These are phyloP conservation scores for Hypomesus transpacificus DNA, from an alignment of 2,113 vertebrate genomes.

Conservation along the genomic window DNA sequence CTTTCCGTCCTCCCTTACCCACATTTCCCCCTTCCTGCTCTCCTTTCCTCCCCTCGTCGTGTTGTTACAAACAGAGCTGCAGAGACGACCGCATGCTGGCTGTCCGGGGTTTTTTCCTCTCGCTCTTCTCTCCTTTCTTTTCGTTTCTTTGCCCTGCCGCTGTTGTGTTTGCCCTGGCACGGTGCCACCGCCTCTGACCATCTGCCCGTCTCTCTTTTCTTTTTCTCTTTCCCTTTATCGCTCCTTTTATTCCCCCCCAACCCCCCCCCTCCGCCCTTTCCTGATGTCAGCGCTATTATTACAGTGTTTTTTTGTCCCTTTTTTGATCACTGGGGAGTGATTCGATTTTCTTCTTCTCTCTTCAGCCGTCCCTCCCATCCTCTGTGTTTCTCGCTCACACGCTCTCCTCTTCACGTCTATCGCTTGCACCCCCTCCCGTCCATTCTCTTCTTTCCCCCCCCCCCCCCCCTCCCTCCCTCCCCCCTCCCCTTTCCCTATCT, in stretches of 20 bases:
- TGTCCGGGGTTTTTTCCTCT: neutral
- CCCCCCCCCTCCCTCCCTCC: neutral
- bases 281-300: conserved; percentile 24
- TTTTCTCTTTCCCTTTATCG: conserved; percentile 8
- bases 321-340: conserved; percentile 11
- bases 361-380: neutral
- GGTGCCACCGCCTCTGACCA: conserved; percentile 47
- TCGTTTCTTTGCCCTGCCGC: conserved; percentile 34
- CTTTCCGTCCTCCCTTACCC: neutral
- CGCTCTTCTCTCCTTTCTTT: conserved; percentile 22
- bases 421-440: conserved; percentile 27
- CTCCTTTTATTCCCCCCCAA: neutral
- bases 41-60: conserved; percentile 9
- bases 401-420: neutral
- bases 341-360: conserved; percentile 9
- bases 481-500: conserved; percentile 8
- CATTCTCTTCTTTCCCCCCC: conserved; percentile 28
- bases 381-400: neutral
- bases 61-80: conserved; percentile 13
- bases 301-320: conserved; percentile 15
- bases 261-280: conserved; percentile 10
- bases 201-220: conserved; percentile 50
- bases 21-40: neutral
- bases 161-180: conserved; percentile 50
- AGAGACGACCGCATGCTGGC: conserved; percentile 36